Evolutionary conservation across 2,888 invertebrate species (phyloP).

Genomic region (Drosophila flavopinicola): DNA sequence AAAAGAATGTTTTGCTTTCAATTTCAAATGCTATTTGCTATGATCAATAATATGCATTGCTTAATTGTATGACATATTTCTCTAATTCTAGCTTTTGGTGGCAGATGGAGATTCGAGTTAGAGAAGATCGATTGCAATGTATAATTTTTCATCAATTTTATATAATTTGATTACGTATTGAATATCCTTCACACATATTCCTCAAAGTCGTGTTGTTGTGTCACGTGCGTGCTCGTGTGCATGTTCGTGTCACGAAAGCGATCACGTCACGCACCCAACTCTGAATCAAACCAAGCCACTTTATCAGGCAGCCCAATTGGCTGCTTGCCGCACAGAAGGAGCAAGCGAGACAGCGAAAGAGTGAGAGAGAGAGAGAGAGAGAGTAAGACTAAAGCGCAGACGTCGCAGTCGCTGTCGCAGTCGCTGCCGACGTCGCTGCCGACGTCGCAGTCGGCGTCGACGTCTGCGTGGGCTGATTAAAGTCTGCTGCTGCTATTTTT

Average conservation of each 20-base stretch:
- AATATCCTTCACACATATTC: too few species aligned
- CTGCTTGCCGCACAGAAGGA: conserved; percentile 3
- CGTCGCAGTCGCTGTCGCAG: conserved; percentile 4
- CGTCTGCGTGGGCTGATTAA: conserved; percentile 53
- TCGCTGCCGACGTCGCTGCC: background rate
- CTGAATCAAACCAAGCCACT: conserved; percentile 7
- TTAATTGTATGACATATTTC: too few species aligned
- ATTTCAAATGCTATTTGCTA: too few species aligned
- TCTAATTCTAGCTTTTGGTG: too few species aligned
- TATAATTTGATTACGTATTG: too few species aligned
- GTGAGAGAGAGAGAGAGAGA: conserved; percentile 4
- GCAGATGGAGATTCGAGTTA: too few species aligned
- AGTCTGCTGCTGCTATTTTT: conserved; percentile 68
- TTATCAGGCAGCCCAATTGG: conserved; percentile 53
- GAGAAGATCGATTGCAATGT: too few species aligned
- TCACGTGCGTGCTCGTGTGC: too few species aligned
- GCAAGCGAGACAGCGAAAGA: background rate
- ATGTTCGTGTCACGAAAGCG: background rate
- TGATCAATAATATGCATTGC: too few species aligned
- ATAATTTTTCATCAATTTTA: too few species aligned
- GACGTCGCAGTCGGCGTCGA: conserved; percentile 1
- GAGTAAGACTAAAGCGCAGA: conserved; percentile 15
- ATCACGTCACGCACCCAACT: background rate
- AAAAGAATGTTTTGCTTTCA: too few species aligned
- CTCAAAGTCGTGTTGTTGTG: too few species aligned